These are phyloP conservation scores for Rotaria macrura DNA, from an alignment of 2,888 invertebrate species.

Conservation along the genomic window DNA sequence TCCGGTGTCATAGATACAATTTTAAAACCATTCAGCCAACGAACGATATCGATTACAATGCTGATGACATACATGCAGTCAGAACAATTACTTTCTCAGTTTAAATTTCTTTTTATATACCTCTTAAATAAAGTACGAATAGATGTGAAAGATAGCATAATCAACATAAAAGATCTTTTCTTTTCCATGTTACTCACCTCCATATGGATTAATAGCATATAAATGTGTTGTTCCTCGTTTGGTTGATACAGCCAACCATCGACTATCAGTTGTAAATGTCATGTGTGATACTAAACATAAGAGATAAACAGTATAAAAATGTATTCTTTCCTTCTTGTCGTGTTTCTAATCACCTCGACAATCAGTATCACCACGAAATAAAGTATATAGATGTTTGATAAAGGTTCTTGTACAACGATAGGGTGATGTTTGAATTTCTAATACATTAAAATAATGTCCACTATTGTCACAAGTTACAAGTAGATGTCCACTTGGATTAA, in stretches of 20 bases:
- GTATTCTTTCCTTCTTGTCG: too few relatives aligned
- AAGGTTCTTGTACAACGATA: constrained; percentile 69
- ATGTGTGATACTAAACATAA: constrained; percentile 51
- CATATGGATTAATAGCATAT: constrained; percentile 90
- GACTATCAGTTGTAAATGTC: constrained; percentile 74
- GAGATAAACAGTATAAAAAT: too few relatives aligned
- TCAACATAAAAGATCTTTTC: too few relatives aligned
- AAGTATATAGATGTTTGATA: constrained; percentile 74
- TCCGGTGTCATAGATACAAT: too few relatives aligned
- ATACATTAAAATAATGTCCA: constrained; percentile 90
- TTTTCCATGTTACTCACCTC: constrained; percentile 53
- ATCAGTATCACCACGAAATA: constrained; percentile 86
- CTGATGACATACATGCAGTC: too few relatives aligned
- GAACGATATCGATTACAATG: too few relatives aligned
- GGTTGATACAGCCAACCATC: constrained; percentile 92
- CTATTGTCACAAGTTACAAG: constrained; percentile 78
- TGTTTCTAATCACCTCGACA: constrained; percentile 78
- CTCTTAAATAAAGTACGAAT: too few relatives aligned
- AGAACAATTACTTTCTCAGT: too few relatives aligned
- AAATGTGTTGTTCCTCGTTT: constrained; percentile 92
- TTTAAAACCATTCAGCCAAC: too few relatives aligned
- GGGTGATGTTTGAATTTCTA: constrained; percentile 82
- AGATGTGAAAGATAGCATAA: too few relatives aligned
- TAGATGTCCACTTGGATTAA: constrained; percentile 78
- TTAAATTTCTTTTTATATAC: too few relatives aligned